A percentile compares a stretch with the other conserved stretches of the same genome.
phyloP scores from a whole-genome alignment of 1,140 invertebrate genomes.

The Phymorhynchus buccinoides region DNA sequence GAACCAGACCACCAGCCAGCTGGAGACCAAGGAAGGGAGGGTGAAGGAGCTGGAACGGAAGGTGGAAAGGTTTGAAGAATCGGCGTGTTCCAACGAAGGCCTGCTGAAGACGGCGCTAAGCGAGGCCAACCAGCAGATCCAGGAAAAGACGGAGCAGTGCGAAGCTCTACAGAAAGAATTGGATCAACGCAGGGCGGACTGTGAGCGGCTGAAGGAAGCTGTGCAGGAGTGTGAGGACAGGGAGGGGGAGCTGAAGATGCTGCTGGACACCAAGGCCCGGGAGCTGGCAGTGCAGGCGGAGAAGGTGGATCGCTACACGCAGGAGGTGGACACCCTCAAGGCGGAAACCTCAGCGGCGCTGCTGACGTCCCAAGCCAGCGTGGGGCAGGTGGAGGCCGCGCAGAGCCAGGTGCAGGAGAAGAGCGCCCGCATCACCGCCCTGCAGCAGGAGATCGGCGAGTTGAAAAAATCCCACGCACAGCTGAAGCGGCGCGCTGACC shows the following conservation, averaged over 20 bases:
- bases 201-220: slow-evolving; percentile 11
- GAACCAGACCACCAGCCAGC: slow-evolving; percentile 41
- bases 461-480: neutral
- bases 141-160: neutral
- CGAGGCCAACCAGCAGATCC: slow-evolving; percentile 19
- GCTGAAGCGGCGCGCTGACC: no score
- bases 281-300: neutral
- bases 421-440: neutral
- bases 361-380: neutral
- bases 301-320: neutral
- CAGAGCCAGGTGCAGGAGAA: neutral
- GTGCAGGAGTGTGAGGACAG: neutral
- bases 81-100: neutral
- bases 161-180: slow-evolving; percentile 15
- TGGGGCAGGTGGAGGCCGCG: neutral
- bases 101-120: slow-evolving; percentile 23
- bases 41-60: slow-evolving; percentile 37
- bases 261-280: neutral
- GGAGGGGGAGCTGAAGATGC: slow-evolving; percentile 7
- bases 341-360: neutral
- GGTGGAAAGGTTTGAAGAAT: slow-evolving; percentile 26
- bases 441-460: neutral
- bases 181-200: neutral
- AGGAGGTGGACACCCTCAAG: slow-evolving; percentile 8
- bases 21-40: slow-evolving; percentile 41